A percentile compares a stretch with the other conserved stretches of the same genome.
Conservation (phyloP, 2,888 invertebrate species). For the Andrena hattorfiana region DNA sequence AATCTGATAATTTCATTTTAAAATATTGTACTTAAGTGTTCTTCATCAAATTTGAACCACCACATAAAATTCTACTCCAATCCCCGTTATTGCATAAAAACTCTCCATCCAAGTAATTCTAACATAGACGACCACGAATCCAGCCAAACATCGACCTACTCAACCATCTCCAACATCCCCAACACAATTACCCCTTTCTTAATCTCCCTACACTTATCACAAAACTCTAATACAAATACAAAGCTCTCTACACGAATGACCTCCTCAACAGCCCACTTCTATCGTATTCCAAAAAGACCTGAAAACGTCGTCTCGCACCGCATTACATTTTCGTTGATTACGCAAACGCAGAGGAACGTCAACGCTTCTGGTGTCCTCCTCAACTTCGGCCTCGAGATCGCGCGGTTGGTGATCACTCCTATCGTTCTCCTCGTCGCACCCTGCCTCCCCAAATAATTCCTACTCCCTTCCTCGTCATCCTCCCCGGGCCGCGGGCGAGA, state of each 20-base stretch:
- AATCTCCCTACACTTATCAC: not conserved
- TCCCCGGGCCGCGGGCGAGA: not conserved
- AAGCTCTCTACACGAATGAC: not conserved
- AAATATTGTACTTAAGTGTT: not conserved
- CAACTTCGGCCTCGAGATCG: slow-evolving; percentile 51
- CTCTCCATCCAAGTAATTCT: not conserved
- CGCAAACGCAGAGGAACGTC: slow-evolving; percentile 86
- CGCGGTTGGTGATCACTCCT: slow-evolving; percentile 29
- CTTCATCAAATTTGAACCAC: too few species aligned
- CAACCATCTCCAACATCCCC: too few species aligned
- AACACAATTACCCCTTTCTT: not conserved
- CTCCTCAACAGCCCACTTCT: not conserved
- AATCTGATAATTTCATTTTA: too few species aligned
- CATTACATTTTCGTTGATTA: slow-evolving; percentile 87
- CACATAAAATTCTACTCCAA: too few species aligned
- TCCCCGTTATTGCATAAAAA: not conserved
- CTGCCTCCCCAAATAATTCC: slow-evolving; percentile 38
- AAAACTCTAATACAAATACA: not conserved
- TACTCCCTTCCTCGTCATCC: not conserved
- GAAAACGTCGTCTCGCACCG: slow-evolving; percentile 1
- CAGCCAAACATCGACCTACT: not conserved
- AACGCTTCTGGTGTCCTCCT: slow-evolving; percentile 59
- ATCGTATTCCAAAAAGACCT: not conserved
- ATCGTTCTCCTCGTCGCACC: slow-evolving; percentile 8
- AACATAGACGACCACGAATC: not conserved